phyloP scores from a whole-genome alignment of 1,140 invertebrate genomes.

The Venturia canescens region DNA sequence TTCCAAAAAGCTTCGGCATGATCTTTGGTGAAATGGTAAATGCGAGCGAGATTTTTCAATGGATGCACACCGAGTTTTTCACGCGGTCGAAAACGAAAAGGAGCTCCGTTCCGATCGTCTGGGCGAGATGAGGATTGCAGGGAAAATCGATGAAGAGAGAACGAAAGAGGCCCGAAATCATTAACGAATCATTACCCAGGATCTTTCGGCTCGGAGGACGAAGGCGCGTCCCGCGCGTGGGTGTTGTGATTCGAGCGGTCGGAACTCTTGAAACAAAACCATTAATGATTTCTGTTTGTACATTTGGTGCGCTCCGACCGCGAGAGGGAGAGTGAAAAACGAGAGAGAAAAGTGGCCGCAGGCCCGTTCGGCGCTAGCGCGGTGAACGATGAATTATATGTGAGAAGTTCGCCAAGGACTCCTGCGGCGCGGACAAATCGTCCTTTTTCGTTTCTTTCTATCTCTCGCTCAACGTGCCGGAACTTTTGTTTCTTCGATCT shows the following conservation, averaged over 20 bases:
- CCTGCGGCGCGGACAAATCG: conserved; percentile 75
- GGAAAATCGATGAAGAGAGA: background rate
- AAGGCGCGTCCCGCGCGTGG: conserved; percentile 43
- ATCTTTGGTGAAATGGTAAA: conserved; percentile 29
- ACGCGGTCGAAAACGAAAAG: conserved; percentile 32
- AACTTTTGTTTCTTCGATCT: conserved; percentile 66
- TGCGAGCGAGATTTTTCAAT: background rate
- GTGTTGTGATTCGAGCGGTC: conserved; percentile 37
- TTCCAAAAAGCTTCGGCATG: conserved; percentile 49
- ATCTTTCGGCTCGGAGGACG: conserved; percentile 37
- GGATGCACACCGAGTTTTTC: background rate
- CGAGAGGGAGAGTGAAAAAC: conserved; percentile 40
- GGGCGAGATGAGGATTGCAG: background rate
- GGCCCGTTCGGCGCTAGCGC: conserved; percentile 23
- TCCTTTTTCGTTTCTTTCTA: conserved; percentile 54
- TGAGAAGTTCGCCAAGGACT: conserved; percentile 73
- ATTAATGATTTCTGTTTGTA: conserved; percentile 77
- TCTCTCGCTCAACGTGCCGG: conserved; percentile 53
- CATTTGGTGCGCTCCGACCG: conserved; percentile 54
- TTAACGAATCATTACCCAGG: conserved; percentile 72
- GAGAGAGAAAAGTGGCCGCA: background rate
- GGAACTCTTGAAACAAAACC: conserved; percentile 72
- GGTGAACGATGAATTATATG: conserved; percentile 71
- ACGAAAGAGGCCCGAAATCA: conserved; percentile 62
- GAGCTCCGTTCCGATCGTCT: conserved; percentile 5